A percentile compares a stretch with the other conserved stretches of the same genome.
These are phyloP conservation scores for Loriculus beryllinus DNA, from an alignment of 2,797 vertebrate species.

Conservation along the genomic window DNA sequence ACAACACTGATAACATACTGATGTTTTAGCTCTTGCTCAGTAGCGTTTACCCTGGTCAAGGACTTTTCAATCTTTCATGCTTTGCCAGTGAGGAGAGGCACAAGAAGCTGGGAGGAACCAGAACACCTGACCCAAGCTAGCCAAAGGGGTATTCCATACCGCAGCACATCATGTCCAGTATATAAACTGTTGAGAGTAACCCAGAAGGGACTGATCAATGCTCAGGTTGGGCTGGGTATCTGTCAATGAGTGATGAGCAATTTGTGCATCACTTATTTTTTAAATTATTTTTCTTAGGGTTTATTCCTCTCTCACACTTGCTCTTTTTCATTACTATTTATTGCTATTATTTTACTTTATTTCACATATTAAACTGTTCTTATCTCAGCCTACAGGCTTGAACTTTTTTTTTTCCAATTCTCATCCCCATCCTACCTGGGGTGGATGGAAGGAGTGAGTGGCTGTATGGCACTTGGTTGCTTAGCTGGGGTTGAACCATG, in stretches of 20 bases:
- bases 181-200: background rate
- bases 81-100: background rate
- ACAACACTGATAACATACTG: background rate
- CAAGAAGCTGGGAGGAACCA: background rate
- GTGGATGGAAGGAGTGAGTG: background rate
- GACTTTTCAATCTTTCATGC: background rate
- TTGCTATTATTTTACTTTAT: background rate
- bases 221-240: background rate
- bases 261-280: background rate
- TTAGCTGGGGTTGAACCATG: background rate
- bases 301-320: background rate
- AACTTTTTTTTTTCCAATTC: background rate
- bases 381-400: background rate
- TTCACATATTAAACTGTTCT: background rate
- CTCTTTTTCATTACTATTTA: background rate
- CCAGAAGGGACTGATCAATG: background rate
- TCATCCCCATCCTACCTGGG: background rate
- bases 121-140: background rate
- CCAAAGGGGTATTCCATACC: background rate
- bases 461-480: background rate
- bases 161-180: background rate
- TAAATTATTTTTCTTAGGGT: background rate
- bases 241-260: background rate
- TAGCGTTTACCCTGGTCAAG: background rate
- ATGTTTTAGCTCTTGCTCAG: background rate